These are phyloP conservation scores for Macrophya alboannulata DNA, from an alignment of 2,888 invertebrate species.

Conservation along the genomic window DNA sequence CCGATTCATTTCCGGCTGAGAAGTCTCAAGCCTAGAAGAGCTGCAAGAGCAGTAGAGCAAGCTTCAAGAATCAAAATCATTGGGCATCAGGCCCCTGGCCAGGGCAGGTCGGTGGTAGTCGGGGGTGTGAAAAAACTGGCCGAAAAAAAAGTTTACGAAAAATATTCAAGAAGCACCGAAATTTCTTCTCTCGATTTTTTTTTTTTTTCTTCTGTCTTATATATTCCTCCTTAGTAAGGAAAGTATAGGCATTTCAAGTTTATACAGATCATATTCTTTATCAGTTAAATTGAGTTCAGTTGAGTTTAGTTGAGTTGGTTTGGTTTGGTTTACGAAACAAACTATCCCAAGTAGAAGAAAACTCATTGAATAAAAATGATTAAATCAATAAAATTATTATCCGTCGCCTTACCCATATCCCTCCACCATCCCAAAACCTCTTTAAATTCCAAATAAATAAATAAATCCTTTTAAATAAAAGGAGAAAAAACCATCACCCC, in stretches of 20 bases:
- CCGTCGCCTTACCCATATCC: conserved; percentile 68
- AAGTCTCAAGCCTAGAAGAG: conserved; percentile 74
- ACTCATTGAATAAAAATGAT: conserved; percentile 54
- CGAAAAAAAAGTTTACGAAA: conserved; percentile 66
- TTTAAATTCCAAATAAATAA: conserved; percentile 31
- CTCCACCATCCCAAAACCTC: conserved; percentile 77
- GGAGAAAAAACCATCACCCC: conserved; percentile 4
- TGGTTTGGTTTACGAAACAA: conserved; percentile 43
- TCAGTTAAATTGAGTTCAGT: conserved; percentile 69
- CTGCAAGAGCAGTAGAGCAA: conserved; percentile 72
- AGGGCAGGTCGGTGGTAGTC: conserved; percentile 72
- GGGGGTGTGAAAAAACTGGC: conserved; percentile 61
- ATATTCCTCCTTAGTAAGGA: conserved; percentile 66
- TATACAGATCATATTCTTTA: conserved; percentile 79
- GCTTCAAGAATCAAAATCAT: conserved; percentile 71
- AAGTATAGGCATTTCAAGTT: conserved; percentile 72
- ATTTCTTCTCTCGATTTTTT: conserved; percentile 31
- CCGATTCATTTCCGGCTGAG: conserved; percentile 77
- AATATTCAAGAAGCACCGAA: conserved; percentile 72
- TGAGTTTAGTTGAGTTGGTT: conserved; percentile 54
- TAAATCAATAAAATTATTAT: conserved; percentile 59
- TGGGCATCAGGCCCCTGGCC: conserved; percentile 72
- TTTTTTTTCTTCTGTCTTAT: conserved; percentile 63
- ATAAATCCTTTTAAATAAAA: too few relatives aligned
- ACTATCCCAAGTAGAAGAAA: conserved; percentile 50